Evolutionary conservation across 2,888 invertebrate genomes (phyloP), one percentile per base, ranked within the genome.

Genomic region (Lasioglossum villosulum): DNA sequence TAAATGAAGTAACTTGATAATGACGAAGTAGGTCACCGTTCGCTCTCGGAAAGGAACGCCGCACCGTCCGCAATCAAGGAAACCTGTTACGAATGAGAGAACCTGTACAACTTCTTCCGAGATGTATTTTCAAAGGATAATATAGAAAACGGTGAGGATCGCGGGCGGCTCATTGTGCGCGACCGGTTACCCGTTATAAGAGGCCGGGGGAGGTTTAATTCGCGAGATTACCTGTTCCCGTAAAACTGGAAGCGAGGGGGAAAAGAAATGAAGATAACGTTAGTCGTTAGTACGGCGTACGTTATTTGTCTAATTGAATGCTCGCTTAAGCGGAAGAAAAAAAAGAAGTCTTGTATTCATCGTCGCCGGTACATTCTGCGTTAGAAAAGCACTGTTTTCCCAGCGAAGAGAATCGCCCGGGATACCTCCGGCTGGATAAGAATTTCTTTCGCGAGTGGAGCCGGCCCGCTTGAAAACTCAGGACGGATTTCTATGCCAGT

Each of bases 281-380:
- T 86, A 78, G 76, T 73, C 23, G 80, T 76, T 83, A 74, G 63
- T 52, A 37, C 48, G 74, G 39, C 59, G 34, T 73, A 27, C 42
- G 52, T 59, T 63, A 86, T 88, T 84, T 86, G 79, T 86, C 77
- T 83, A 89, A 89, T 86, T 86, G 90, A 89, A 80, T 37, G 72
- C 37, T 75, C 63, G 16, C 68, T 81, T 56, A 70, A 70, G n/a
- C 10, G 70, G 71, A 39, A 63, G 16, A 2, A 30, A 30, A 63
- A 27, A 14, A 14, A 19, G 63, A 56, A 59, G 73, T 23, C 63
- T 74, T 70, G 19, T 70, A 77, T 85, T 84, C 85, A 75, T 39
- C 75, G 70, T 68, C n/a, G 56, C 8, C 52, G 59, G 42, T 79
- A 79, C 72, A 84, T 75, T 78, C 71, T 27, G 14, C 63, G 39